A percentile compares a stretch with the other conserved stretches of the same genome.
These are phyloP conservation scores for Arbacia lixula DNA, from an alignment of 53 echinoderm and acorn worm genomes.

Conservation along the genomic window DNA sequence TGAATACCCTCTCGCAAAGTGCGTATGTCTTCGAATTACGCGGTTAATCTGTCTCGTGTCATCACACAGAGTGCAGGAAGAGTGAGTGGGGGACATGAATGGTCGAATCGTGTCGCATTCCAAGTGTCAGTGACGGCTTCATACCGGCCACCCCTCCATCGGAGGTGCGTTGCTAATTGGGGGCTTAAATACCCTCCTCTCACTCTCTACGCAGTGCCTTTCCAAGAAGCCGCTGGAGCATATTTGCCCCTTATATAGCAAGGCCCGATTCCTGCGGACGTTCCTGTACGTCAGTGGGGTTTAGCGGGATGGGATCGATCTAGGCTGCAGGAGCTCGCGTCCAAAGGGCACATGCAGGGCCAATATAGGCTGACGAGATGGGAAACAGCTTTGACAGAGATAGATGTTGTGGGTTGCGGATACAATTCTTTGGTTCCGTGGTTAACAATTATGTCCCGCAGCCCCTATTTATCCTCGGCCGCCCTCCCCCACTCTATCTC, in stretches of 20 bases:
- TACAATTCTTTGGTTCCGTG: too few species aligned
- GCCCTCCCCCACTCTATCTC: too few species aligned
- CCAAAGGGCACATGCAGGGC: too few species aligned
- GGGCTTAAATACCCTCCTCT: slow-evolving; percentile 20
- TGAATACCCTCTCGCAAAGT: neutral
- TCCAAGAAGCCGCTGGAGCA: neutral
- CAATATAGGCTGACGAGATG: too few species aligned
- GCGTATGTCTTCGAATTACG: neutral
- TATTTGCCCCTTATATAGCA: slow-evolving; percentile 34
- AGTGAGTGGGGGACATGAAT: slow-evolving; percentile 16
- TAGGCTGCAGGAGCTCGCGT: too few species aligned
- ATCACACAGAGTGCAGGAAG: slow-evolving; percentile 9
- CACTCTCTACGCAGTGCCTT: neutral
- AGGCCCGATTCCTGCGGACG: neutral
- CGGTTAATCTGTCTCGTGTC: slow-evolving; percentile 20
- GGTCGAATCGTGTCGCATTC: slow-evolving; percentile 46
- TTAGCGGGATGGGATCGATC: neutral
- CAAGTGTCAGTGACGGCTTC: slow-evolving; percentile 43
- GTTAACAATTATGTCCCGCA: too few species aligned
- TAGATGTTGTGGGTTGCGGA: too few species aligned
- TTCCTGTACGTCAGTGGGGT: neutral
- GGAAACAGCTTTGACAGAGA: too few species aligned
- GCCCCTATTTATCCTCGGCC: too few species aligned
- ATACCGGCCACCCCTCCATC: slow-evolving; percentile 28
- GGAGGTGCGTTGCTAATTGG: slow-evolving; percentile 39